These are phyloP conservation scores for Lepas anatifera DNA, from an alignment of 2,888 invertebrate species.

Conservation along the genomic window DNA sequence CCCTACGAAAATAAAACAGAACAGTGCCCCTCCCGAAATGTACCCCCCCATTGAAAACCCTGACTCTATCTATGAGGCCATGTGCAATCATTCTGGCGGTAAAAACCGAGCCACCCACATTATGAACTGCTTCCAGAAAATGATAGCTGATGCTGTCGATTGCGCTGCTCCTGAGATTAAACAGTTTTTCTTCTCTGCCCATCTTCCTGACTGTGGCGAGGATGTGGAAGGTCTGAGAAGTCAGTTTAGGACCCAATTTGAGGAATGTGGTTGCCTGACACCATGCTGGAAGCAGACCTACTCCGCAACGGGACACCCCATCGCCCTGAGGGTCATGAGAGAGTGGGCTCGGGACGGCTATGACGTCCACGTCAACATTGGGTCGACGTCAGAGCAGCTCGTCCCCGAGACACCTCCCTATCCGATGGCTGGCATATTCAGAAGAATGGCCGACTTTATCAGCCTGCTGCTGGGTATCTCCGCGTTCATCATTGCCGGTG, in stretches of 20 bases:
- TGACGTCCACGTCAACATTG: background rate
- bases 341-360: too few species aligned
- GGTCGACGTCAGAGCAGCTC: background rate
- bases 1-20: too few species aligned
- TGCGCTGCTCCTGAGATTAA: background rate
- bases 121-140: background rate
- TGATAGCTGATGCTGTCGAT: background rate
- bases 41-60: too few species aligned
- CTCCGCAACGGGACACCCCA: background rate
- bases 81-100: background rate
- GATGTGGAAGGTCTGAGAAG: background rate
- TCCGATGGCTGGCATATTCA: background rate
- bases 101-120: background rate
- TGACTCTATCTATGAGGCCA: too few species aligned
- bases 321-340: accelerated
- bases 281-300: background rate
- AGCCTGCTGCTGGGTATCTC: background rate
- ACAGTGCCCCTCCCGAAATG: too few species aligned
- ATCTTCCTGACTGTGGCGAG: background rate
- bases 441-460: background rate
- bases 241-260: background rate
- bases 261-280: background rate
- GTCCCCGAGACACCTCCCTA: background rate
- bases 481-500: background rate
- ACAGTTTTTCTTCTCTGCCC: background rate